Evolutionary conservation across 2,113 vertebrate species (phyloP).

Genomic region (Gavia stellata): DNA sequence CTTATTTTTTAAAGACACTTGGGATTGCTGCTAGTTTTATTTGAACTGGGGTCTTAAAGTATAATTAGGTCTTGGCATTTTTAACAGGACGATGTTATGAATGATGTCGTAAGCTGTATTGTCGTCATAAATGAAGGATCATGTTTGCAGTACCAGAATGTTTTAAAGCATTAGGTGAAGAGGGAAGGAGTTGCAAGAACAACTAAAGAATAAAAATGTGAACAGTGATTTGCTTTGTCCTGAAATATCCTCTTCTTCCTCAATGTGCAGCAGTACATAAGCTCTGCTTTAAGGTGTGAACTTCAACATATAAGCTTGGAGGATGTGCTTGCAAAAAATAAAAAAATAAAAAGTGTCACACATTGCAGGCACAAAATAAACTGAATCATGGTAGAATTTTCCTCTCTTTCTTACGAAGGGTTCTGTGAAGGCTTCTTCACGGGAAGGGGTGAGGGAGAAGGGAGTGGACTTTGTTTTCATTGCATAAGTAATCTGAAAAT

Average conservation of each 20-base stretch:
- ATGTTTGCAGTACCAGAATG: not conserved
- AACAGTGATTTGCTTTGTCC: not conserved
- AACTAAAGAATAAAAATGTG: not conserved
- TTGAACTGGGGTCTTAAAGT: not conserved
- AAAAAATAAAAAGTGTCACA: not conserved
- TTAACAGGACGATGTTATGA: not conserved
- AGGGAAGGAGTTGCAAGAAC: not conserved
- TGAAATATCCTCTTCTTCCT: not conserved
- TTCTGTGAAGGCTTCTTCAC: not conserved
- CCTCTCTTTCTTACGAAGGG: fast-evolving
- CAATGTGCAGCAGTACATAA: not conserved
- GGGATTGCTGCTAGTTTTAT: not conserved
- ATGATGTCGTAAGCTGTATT: not conserved
- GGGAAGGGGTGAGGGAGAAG: not conserved
- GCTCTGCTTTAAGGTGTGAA: not conserved
- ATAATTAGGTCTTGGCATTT: not conserved
- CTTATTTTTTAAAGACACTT: not conserved
- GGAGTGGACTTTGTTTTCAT: not conserved
- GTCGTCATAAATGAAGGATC: not conserved
- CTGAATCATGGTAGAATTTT: not conserved
- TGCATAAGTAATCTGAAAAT: fast-evolving
- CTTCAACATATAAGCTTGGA: not conserved
- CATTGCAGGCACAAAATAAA: not conserved
- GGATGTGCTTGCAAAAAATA: not conserved
- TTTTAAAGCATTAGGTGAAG: not conserved